Base-by-base conservation (phyloP, 2,113 vertebrate species). In the Monopterus albus region DNA sequence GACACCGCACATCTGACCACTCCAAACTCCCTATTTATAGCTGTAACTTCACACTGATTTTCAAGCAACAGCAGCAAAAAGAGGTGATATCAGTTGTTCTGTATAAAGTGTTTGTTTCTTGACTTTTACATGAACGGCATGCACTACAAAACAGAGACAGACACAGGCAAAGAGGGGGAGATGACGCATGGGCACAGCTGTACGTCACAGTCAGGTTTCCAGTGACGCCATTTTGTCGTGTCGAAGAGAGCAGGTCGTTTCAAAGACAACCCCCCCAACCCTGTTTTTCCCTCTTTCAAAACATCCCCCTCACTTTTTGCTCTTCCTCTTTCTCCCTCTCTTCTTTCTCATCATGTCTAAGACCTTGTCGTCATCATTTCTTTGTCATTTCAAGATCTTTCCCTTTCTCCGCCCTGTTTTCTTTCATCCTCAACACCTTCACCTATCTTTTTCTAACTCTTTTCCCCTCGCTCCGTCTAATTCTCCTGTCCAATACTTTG, bases 171-270 rank as follows among this genome's bases (percentile, higher is more conserved):
- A 31, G n/a, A 1, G 21, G 5, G 35, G 20, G 49, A 33, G 47
- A 23, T 10, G 14, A 45, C 20, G 60, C 31, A 29, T 28, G 55
- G 52, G 66, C 45, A 28, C 62, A 1, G 45, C 38, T 20, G 73
- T 29, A 81, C 81, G 71, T 84, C 81, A 87, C 64, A 87, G 29
- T 88, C 79, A 49, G 86, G 47, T 79, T 81, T 68, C 59, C 36
- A 31, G 56, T 59, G 88, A 87, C 75, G 86, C 88, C 83, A 83
- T 25, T 45, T 61, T 57, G 85, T 74, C 56, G 79, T 81, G 81
- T 81, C 81, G 75, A 46, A 72, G 64, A 46, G 68, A 82, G 76
- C 74, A 87, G 91, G 91, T 89, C 81, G 51, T 90, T 87, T 92
- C 86, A 92, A 91, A 87, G 90, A 78, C 91, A 74, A n/a, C n/a